phyloP scores from a whole-genome alignment of 1,140 invertebrate species.

The Trichonephila clavipes region DNA sequence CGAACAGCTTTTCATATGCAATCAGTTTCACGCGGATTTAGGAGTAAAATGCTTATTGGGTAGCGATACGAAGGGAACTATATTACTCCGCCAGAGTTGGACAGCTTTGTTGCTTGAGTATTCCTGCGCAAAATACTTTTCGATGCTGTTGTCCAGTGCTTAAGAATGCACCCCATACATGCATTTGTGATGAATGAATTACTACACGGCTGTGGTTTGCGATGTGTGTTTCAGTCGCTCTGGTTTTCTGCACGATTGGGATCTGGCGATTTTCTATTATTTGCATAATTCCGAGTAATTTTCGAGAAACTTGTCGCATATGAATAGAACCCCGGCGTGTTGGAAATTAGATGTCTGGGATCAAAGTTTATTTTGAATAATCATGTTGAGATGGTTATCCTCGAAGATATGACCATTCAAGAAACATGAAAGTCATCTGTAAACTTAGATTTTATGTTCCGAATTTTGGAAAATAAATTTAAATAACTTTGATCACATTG shows the following conservation, averaged over 20 bases:
- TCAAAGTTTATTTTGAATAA: background rate
- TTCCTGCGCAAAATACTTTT: background rate
- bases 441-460: too few relatives aligned
- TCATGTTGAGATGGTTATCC: background rate
- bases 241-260: background rate
- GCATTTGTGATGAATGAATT: conserved; percentile 49
- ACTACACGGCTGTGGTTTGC: background rate
- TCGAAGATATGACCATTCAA: too few relatives aligned
- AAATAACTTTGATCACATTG: too few relatives aligned
- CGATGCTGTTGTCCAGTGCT: conserved; percentile 19
- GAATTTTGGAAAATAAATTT: too few relatives aligned
- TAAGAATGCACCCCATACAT: background rate
- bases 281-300: conserved; percentile 8
- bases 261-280: background rate
- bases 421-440: too few relatives aligned
- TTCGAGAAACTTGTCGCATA: background rate
- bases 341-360: background rate
- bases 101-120: background rate
- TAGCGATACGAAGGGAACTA: conserved; percentile 43
- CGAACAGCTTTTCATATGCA: conserved; percentile 41
- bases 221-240: background rate
- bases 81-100: conserved; percentile 1
- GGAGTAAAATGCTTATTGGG: conserved; percentile 39
- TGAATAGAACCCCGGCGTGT: background rate
- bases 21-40: conserved; percentile 44